Percentiles rank a stretch among this genome's conserved stretches.
Conservation (phyloP, 2,888 invertebrate species). For the Agrotis clavis region DNA sequence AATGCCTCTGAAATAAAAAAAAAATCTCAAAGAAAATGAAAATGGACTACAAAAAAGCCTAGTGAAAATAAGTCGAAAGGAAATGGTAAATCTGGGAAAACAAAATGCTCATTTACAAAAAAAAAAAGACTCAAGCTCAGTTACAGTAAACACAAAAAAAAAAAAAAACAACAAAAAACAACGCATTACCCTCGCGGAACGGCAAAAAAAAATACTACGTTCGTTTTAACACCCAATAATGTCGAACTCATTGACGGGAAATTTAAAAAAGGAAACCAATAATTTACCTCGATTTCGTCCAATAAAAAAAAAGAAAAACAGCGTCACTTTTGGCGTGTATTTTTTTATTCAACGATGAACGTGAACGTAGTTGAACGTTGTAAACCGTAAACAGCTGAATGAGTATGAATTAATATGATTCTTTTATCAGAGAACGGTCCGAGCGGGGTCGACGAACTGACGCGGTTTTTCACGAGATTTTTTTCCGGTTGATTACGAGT, state of each 20-base stretch:
- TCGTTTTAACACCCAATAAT: conserved; percentile 41
- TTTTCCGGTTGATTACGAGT: conserved; percentile 63
- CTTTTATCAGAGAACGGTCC: conserved; percentile 80
- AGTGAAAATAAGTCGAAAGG: not conserved
- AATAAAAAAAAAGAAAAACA: conserved; percentile 37
- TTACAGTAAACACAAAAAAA: not conserved
- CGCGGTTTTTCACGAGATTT: conserved; percentile 64
- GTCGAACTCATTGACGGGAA: conserved; percentile 51
- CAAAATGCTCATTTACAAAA: not conserved
- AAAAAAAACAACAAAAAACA: conserved; percentile 5
- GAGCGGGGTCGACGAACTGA: conserved; percentile 77
- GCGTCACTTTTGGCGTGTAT: conserved; percentile 49
- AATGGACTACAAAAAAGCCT: not conserved
- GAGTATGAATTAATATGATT: conserved; percentile 81
- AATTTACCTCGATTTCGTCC: conserved; percentile 38
- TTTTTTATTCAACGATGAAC: conserved; percentile 48
- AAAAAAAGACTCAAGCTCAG: not conserved
- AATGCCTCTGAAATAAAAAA: not conserved
- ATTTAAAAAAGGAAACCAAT: conserved; percentile 54
- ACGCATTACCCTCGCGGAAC: conserved; percentile 1
- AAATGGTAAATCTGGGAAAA: not conserved
- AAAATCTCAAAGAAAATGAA: not conserved
- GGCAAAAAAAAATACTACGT: conserved; percentile 11
- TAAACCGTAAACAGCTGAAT: conserved; percentile 70
- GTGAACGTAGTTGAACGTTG: conserved; percentile 27